These are phyloP conservation scores for Umimayanthus kanabou DNA, from an alignment of 92 coral and sea anemone species.

Conservation along the genomic window DNA sequence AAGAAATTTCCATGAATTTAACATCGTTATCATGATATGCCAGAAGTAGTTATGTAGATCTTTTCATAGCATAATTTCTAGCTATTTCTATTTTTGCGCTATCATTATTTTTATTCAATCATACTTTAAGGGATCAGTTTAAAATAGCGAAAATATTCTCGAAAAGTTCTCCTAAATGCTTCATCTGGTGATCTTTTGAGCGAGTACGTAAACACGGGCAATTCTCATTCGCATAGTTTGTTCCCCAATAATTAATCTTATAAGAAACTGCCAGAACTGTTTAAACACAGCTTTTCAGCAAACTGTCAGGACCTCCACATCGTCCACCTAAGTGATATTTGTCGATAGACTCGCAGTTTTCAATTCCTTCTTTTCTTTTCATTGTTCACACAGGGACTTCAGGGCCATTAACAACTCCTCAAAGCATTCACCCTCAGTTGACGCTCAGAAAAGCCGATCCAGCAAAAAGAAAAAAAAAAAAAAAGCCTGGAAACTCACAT, in stretches of 20 bases:
- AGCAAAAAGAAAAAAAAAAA: not conserved
- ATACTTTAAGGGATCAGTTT: not conserved
- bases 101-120: too few relatives aligned
- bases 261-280: not conserved
- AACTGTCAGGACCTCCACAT: not conserved
- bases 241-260: not conserved
- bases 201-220: not conserved
- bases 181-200: not conserved
- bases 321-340: not conserved
- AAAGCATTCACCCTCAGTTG: not conserved
- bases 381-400: not conserved
- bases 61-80: not conserved
- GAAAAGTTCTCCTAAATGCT: not conserved
- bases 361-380: not conserved
- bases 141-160: not conserved
- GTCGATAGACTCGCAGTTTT: not conserved
- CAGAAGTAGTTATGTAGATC: not conserved
- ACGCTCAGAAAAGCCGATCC: not conserved
- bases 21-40: too few relatives aligned
- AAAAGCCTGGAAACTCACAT: conserved; percentile 1
- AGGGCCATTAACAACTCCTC: not conserved
- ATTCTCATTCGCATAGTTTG: not conserved
- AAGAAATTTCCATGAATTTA: too few relatives aligned
- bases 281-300: conserved; percentile 17
- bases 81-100: not conserved